Evolutionary conservation across 2,888 invertebrate genomes (phyloP).

Genomic region (Pollenia amentaria): DNA sequence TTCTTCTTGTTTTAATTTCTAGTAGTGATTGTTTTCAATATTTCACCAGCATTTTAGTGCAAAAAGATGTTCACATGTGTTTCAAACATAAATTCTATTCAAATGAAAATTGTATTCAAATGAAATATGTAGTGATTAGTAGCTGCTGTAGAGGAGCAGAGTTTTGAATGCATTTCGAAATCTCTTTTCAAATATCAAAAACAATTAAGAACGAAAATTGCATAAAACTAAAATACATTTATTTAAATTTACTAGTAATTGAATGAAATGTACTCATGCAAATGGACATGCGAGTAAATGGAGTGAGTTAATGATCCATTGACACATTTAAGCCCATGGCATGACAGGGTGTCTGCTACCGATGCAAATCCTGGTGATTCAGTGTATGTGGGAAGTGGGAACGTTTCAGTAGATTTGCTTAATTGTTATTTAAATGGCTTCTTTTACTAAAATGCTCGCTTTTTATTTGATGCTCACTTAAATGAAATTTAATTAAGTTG

Average conservation of each 20-base stretch:
- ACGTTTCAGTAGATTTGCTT: conserved; percentile 41
- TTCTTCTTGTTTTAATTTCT: background rate
- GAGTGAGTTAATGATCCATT: conserved; percentile 40
- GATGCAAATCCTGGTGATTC: background rate
- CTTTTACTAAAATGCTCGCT: background rate
- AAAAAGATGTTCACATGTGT: conserved; percentile 55
- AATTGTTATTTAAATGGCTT: conserved; percentile 42
- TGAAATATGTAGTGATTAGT: background rate
- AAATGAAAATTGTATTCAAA: conserved; percentile 53
- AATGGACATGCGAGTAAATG: conserved; percentile 6
- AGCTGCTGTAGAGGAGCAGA: background rate
- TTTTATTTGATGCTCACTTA: conserved; percentile 21
- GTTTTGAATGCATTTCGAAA: background rate
- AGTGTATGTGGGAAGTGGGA: background rate
- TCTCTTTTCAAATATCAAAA: conserved; percentile 19
- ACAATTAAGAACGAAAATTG: conserved; percentile 51
- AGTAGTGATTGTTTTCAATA: conserved; percentile 37
- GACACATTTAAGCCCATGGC: background rate
- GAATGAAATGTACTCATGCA: conserved; percentile 14
- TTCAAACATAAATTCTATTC: conserved; percentile 45
- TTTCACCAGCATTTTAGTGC: conserved; percentile 62
- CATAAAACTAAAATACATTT: conserved; percentile 63
- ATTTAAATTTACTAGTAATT: conserved; percentile 64
- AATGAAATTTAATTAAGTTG: background rate
- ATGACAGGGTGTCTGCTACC: background rate